Evolutionary conservation across 2,888 invertebrate species (phyloP), one percentile per base, ranked within the genome.

Genomic region (Steinernema hermaphroditum): DNA sequence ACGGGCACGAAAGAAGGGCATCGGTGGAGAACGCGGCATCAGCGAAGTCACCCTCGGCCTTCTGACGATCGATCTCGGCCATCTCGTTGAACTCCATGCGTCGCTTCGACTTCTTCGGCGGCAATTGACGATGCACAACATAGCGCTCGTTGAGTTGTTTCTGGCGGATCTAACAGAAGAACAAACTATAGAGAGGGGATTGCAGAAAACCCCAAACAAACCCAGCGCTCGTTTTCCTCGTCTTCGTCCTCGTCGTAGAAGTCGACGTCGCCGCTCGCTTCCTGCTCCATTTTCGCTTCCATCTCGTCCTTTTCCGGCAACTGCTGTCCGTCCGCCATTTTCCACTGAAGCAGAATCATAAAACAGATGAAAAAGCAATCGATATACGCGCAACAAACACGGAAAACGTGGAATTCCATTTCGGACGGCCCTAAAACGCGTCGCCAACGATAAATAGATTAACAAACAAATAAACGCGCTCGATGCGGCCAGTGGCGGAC

Each of bases 1-100:
- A 89, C 16, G 90, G 90, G 83, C 90, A 90, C 82, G 90, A 90
- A 16, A 90, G 85, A 16, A 90, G 89, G 8, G 90, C 90, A 87
- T 90, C 90, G 16, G 76, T 73, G n/a, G 70, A 73, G 43, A 75
- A 71, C 43, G 73, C 77, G 32, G 73, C 19, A 16, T 44, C 72
- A 68, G 62, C 2, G 37, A 54, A 54, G 27, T 54, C 54, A 22
- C 54, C 54, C 27, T 54, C 54, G 49, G 49, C 27, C 54, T 54
- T 54, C 54, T 54, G 54, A 12, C 54, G 54, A 27, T 54, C 54
- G 54, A 54, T 24, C 12, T 22, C 54, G n/a, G 54, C 54, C 54
- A 27, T 54, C 2, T 54, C 54, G 54, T 54, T 27, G 19, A 54
- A 54, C 6, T 54, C 54, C 22, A 54, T 27, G 54, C 54, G 54